Conservation (phyloP, 2,113 vertebrate species). For the Protobothrops flavoviridis region DNA sequence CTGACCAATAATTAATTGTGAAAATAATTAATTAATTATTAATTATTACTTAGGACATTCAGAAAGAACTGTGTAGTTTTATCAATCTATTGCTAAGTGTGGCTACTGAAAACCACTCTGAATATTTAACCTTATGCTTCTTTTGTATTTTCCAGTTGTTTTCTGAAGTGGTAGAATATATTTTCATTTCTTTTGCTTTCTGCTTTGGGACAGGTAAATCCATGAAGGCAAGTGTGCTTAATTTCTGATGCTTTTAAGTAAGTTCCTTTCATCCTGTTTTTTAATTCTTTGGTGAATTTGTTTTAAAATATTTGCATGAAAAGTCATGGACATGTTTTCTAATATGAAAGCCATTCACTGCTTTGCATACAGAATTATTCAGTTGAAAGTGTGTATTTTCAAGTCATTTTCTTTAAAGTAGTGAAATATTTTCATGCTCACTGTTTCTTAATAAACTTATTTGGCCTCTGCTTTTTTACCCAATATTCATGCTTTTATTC, state of each 20-base stretch:
- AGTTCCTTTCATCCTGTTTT: neutral
- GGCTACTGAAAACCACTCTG: neutral
- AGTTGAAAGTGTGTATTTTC: neutral
- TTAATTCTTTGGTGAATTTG: neutral
- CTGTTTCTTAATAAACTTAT: neutral
- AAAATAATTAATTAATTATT: neutral
- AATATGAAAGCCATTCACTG: neutral
- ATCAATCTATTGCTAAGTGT: neutral
- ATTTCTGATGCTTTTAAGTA: neutral
- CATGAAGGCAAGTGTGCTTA: neutral
- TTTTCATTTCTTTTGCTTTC: neutral
- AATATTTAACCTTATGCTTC: neutral
- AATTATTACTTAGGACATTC: neutral
- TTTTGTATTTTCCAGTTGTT: neutral
- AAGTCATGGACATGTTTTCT: neutral
- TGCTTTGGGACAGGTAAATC: neutral
- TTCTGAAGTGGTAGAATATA: neutral
- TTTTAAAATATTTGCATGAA: neutral
- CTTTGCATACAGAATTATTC: neutral
- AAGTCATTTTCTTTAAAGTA: neutral
- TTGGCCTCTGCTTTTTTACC: neutral
- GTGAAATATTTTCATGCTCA: neutral
- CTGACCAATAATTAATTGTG: slow-evolving; percentile 24
- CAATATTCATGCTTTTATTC: neutral
- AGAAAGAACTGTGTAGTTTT: neutral